These are phyloP conservation scores for Cyclina sinensis DNA, from an alignment of 1,140 invertebrate genomes.

Conservation along the genomic window DNA sequence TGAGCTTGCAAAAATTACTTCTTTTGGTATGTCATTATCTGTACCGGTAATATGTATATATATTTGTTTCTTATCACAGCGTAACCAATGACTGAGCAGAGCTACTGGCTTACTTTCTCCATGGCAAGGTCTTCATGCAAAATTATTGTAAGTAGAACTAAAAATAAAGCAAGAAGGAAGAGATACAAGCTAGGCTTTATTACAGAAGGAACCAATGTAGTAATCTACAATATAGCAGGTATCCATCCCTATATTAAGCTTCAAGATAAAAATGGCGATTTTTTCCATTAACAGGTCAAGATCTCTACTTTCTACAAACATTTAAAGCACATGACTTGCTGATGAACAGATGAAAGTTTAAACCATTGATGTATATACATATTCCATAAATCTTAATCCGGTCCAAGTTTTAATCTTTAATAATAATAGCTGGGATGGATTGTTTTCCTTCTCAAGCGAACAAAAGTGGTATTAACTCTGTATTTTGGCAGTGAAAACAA, in stretches of 20 bases:
- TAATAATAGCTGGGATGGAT: conserved; percentile 47
- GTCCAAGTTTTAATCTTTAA: conserved; percentile 46
- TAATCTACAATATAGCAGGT: too few species aligned
- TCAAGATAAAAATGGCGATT: background rate
- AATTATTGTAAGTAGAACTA: background rate
- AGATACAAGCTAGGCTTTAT: background rate
- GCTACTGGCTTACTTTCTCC: background rate
- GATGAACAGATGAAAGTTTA: background rate
- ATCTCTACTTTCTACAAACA: conserved; percentile 10
- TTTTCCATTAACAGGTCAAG: background rate
- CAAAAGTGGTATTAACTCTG: conserved; percentile 41
- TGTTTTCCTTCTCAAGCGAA: conserved; percentile 29
- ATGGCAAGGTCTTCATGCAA: too few species aligned
- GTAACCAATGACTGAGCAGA: too few species aligned
- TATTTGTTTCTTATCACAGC: too few species aligned
- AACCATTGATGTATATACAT: conserved; percentile 25
- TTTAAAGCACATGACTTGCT: background rate
- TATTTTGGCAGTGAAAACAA: conserved; percentile 29
- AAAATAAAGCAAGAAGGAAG: too few species aligned
- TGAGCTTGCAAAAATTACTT: conserved; percentile 59
- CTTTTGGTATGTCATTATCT: conserved; percentile 16
- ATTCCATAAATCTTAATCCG: conserved; percentile 55
- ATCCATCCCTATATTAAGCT: too few species aligned
- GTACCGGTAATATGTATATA: too few species aligned
- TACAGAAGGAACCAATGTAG: background rate